Evolutionary conservation across 2,888 invertebrate species (phyloP).

Genomic region (Nysson spinosus): DNA sequence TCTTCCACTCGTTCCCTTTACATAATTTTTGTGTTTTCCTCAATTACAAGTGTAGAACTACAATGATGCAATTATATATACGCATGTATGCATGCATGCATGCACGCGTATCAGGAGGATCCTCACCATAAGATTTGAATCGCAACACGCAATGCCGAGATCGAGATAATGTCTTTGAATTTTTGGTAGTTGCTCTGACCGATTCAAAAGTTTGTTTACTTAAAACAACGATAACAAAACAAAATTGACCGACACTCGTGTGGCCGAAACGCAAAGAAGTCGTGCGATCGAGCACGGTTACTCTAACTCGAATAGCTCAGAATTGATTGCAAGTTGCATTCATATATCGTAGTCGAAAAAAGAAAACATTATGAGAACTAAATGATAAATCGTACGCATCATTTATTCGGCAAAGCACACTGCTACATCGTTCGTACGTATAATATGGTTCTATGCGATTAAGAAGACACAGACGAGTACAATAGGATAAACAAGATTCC

Average conservation of each 20-base stretch:
- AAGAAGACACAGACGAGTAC: constrained; percentile 23
- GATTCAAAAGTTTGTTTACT: constrained; percentile 16
- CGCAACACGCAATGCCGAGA: no score
- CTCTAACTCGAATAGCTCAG: constrained; percentile 26
- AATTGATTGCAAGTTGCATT: constrained; percentile 4
- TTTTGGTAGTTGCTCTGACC: constrained; percentile 14
- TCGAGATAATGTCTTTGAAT: no score
- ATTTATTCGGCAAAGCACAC: constrained; percentile 30
- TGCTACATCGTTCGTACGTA: constrained; percentile 13
- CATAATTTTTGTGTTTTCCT: no score
- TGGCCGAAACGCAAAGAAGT: constrained; percentile 1
- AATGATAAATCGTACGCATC: constrained; percentile 43
- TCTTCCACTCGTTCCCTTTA: no score
- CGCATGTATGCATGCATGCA: no score
- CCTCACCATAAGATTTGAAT: constrained; percentile 1
- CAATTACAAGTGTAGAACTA: not conserved
- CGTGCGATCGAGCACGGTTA: constrained; percentile 34
- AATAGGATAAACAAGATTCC: constrained; percentile 47
- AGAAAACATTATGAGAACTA: constrained; percentile 21
- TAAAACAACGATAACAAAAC: constrained; percentile 16
- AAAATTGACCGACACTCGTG: constrained; percentile 1
- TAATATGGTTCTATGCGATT: constrained; percentile 33
- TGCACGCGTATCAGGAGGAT: no score
- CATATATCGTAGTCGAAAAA: constrained; percentile 16
- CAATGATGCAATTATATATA: not conserved